These are phyloP conservation scores for Mirza zaza DNA, from an alignment of 2,113 vertebrate genomes.

Conservation along the genomic window DNA sequence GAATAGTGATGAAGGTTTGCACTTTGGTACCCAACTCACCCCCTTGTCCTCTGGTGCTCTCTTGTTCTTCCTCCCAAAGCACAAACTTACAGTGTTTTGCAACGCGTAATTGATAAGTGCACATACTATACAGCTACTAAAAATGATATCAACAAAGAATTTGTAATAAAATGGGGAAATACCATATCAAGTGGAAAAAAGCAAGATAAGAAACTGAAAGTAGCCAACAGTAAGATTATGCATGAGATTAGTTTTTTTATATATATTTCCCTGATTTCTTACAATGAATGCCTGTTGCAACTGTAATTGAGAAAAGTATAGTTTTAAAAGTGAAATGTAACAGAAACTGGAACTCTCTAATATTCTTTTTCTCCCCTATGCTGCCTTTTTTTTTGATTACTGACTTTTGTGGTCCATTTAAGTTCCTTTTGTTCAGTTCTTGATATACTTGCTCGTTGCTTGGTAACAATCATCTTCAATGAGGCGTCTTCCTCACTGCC, in stretches of 20 bases:
- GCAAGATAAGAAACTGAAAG: neutral
- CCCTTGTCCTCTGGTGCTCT: too few relatives aligned
- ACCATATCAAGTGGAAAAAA: neutral
- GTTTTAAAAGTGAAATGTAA: neutral
- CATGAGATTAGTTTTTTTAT: neutral
- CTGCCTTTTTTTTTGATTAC: neutral
- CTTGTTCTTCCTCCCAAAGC: neutral
- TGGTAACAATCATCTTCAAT: slow-evolving; percentile 57
- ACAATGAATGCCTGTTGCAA: neutral
- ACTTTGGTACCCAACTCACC: rapidly evolving
- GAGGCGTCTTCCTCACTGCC: slow-evolving; percentile 60
- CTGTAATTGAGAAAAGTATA: neutral
- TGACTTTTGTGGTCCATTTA: slow-evolving; percentile 56
- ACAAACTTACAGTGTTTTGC: neutral
- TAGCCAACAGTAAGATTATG: neutral
- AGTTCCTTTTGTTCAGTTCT: slow-evolving; percentile 62
- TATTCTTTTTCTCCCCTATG: neutral
- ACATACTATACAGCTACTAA: too few relatives aligned
- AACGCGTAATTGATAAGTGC: neutral
- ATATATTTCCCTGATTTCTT: neutral
- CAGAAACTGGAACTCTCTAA: neutral
- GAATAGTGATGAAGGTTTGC: neutral
- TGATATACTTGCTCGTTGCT: slow-evolving; percentile 66
- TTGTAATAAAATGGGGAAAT: neutral
- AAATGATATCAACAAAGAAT: neutral